phyloP scores from a whole-genome alignment of 2,113 vertebrate species.

The Nematolebias whitei region DNA sequence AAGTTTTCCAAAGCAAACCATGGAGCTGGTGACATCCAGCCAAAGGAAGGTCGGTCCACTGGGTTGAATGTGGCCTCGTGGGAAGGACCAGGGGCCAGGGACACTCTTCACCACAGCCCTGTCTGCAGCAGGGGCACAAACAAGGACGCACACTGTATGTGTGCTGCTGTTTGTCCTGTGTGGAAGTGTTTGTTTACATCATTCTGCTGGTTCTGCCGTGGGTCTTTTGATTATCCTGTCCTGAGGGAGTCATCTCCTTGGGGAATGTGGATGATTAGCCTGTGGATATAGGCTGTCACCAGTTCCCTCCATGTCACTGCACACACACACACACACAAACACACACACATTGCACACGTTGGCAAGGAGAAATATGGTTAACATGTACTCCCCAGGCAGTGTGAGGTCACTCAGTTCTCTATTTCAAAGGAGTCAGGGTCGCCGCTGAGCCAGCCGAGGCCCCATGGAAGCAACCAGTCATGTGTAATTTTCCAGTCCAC shows the following conservation, averaged over 20 bases:
- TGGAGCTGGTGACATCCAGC: slow-evolving; percentile 21
- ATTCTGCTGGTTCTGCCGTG: slow-evolving; percentile 41
- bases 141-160: slow-evolving; percentile 50
- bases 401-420: slow-evolving; percentile 77
- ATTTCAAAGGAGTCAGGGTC: slow-evolving; percentile 77
- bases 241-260: slow-evolving; percentile 48
- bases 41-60: slow-evolving; percentile 49
- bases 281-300: slow-evolving; percentile 63
- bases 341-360: slow-evolving; percentile 30
- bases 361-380: slow-evolving; percentile 60
- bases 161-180: slow-evolving; percentile 27
- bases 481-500: slow-evolving; percentile 77
- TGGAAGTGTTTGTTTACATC: slow-evolving; percentile 56
- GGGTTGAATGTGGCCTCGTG: slow-evolving; percentile 35
- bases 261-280: slow-evolving; percentile 60
- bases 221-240: slow-evolving; percentile 62
- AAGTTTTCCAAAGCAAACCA: slow-evolving; percentile 9
- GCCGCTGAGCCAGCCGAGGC: slow-evolving; percentile 57
- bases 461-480: slow-evolving; percentile 76
- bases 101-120: slow-evolving; percentile 56
- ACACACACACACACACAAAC: slow-evolving; percentile 28
- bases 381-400: slow-evolving; percentile 61
- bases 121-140: slow-evolving; percentile 40
- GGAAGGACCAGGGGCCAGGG: slow-evolving; percentile 46
- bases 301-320: slow-evolving; percentile 24